These are phyloP conservation scores for Macaca nemestrina DNA, from an alignment of 2,113 vertebrate genomes.

Conservation along the genomic window DNA sequence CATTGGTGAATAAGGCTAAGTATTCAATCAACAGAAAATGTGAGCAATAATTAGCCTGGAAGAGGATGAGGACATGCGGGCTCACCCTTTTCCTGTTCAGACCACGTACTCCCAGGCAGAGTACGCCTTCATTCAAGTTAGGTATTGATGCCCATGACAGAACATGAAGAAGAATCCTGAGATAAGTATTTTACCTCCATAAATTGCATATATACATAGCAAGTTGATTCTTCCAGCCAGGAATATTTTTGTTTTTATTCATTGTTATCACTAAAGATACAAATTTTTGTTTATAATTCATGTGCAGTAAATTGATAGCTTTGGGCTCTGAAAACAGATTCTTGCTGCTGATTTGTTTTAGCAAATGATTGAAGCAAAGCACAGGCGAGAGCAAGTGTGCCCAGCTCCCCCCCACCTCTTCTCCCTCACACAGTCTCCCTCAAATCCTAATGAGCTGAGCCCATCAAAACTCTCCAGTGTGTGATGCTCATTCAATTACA, in stretches of 20 bases:
- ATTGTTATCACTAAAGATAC: background rate
- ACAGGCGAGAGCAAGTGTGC: background rate
- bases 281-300: slow-evolving; percentile 13
- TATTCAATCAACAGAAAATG: slow-evolving; percentile 10
- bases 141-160: background rate
- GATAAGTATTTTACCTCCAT: background rate
- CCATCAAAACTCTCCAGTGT: slow-evolving; percentile 60
- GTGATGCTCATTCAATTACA: slow-evolving; percentile 67
- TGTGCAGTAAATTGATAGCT: background rate
- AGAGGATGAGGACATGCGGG: background rate
- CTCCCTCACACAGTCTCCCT: background rate
- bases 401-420: background rate
- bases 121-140: background rate
- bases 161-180: background rate
- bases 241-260: slow-evolving; percentile 3
- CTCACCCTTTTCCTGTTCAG: background rate
- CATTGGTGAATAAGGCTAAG: background rate
- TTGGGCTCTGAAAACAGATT: background rate
- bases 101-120: background rate
- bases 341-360: background rate
- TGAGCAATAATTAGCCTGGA: slow-evolving; percentile 19
- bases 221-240: background rate
- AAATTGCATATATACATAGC: background rate
- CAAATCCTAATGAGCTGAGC: slow-evolving; percentile 43
- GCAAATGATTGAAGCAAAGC: background rate